These are phyloP conservation scores for Leptinotarsa defecta DNA, from an alignment of 1,140 invertebrate species.

Conservation along the genomic window DNA sequence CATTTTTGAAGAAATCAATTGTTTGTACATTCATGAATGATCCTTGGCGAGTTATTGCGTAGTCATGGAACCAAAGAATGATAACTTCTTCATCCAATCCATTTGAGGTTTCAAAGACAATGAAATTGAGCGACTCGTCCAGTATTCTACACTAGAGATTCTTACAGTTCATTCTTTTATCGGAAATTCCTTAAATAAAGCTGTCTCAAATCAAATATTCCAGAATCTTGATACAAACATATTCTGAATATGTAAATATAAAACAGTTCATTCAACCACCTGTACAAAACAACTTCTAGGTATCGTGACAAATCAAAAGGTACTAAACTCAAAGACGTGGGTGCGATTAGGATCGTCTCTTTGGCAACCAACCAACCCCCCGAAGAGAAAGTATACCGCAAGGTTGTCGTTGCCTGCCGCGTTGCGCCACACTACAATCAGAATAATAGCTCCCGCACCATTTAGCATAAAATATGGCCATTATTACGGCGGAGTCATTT, in stretches of 20 bases:
- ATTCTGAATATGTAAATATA: background rate
- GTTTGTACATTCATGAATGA: too few species aligned
- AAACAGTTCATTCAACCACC: background rate
- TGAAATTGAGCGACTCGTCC: too few species aligned
- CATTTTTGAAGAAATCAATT: too few species aligned
- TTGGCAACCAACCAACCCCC: conserved; percentile 4
- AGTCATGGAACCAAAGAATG: too few species aligned
- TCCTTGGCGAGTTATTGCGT: too few species aligned
- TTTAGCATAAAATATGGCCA: conserved; percentile 15
- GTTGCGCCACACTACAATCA: conserved; percentile 1
- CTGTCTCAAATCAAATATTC: background rate
- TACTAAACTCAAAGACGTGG: background rate
- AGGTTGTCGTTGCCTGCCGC: conserved; percentile 12
- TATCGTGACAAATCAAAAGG: background rate
- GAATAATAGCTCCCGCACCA: conserved; percentile 26
- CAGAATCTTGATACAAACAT: background rate
- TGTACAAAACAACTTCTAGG: background rate
- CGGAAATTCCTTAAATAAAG: background rate
- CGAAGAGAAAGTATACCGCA: conserved; percentile 24
- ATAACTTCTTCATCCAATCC: too few species aligned
- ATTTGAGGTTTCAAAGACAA: too few species aligned
- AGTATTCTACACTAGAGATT: too few species aligned
- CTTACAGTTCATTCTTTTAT: too few species aligned
- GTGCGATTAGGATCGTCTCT: conserved; percentile 11
- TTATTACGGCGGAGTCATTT: conserved; percentile 8